These are phyloP conservation scores for Sebastes iracundus DNA, from an alignment of 2,797 vertebrate genomes.

Conservation along the genomic window DNA sequence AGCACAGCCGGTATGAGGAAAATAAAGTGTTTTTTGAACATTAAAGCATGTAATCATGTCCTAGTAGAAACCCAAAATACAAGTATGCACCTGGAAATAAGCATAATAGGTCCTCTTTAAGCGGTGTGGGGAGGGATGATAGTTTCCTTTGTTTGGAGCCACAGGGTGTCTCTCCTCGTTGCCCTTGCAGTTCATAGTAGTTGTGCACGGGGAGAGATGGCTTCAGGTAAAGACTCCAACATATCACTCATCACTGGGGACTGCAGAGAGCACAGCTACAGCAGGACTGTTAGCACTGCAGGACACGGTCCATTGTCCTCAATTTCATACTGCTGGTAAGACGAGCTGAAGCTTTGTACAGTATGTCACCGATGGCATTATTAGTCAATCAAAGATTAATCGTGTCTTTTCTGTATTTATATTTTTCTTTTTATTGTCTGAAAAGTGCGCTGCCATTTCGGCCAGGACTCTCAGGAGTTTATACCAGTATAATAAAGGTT, in stretches of 20 bases:
- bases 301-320: slow-evolving; percentile 44
- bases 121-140: slow-evolving; percentile 45
- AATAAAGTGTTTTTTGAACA: neutral
- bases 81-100: no score
- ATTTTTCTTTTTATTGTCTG: neutral
- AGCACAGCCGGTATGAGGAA: no score
- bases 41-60: no score
- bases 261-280: slow-evolving; percentile 41
- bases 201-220: slow-evolving; percentile 55
- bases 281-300: slow-evolving; percentile 35
- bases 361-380: neutral
- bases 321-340: slow-evolving; percentile 18
- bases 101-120: slow-evolving; percentile 42
- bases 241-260: slow-evolving; percentile 64
- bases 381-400: slow-evolving; percentile 16
- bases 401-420: neutral
- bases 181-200: slow-evolving; percentile 72
- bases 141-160: slow-evolving; percentile 75
- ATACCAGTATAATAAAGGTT: slow-evolving; percentile 10
- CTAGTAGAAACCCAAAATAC: no score
- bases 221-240: slow-evolving; percentile 70
- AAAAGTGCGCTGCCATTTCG: neutral
- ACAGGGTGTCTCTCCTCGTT: slow-evolving; percentile 71
- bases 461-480: neutral
- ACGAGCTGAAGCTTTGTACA: slow-evolving; percentile 5